Evolutionary conservation across 2,888 invertebrate genomes (phyloP), one percentile per base, ranked within the genome.

Genomic region (Cheilosia soror): DNA sequence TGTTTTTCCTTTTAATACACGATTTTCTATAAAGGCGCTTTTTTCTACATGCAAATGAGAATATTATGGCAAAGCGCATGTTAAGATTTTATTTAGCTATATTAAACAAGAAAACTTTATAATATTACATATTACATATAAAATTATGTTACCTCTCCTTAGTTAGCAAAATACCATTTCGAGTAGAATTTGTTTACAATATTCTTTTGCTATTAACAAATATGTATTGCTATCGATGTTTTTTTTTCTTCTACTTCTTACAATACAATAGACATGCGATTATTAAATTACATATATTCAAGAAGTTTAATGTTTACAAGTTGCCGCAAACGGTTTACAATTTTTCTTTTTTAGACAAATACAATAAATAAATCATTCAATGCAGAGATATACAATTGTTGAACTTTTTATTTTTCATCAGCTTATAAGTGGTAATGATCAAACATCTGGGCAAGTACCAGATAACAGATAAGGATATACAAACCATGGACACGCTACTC

Each of bases 101-200:
- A 53, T 66, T 40, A 65, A 25, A 77, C 60, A 65, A 58, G 15
- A 37, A 44, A 68, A 27, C 57, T 20, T 51, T 49, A 80, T 55
- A 58, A 68, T 37, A 37, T 11, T 37, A 37, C 37, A 47, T 29
- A 51, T 29, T 20, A 51, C 47, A 69, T 75, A 80, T 80, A 71
- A 80, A 47, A 49, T 68, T 79, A 71, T 60, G 72, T 66, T 84
- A 76, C 77, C 71, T 76, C 72, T 85, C 85, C 81, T 85, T 85
- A 85, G 85, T 85, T 85, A 85, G 85, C 80, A 72, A 85, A 85
- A 81, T 85, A 85, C 80, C 29, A 77, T 79, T 83, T 83, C 68
- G 83, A 83, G 73, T 83, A 75, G 72, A 62, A 71, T 71, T 76
- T 76, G 65, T 27, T 20, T 42, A 37, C 20, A 20, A 42, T 71